Evolutionary conservation across 2,113 vertebrate species (phyloP), one percentile per base, ranked within the genome.

Genomic region (Halichoerus grypus): DNA sequence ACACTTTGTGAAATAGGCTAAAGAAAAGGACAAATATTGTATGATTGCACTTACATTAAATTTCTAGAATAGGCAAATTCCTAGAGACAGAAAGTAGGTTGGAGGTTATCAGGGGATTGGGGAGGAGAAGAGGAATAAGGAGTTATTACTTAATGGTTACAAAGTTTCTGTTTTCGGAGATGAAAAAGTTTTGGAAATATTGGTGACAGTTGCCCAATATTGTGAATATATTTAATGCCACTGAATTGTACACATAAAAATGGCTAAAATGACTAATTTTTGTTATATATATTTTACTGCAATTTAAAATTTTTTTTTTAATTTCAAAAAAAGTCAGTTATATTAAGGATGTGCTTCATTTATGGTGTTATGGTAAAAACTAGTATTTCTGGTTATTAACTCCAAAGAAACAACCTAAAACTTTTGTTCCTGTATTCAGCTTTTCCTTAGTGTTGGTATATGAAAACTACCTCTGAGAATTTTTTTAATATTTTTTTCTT

Each of bases 321-420:
- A 22, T 46, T 83, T 74, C 10, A 72, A 55, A 88, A 81, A 86
- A n/a, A 76, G 1, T 28, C 12, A 92, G 59, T 91, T 93, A 55
- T 79, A 63, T 80, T 92, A 90, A 97, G 7, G 24, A 76, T 31
- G 2, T 79, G 33, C 53, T 92, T 93, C 3, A 59, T 88, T 93
- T 94, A 24, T 57, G 7, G 13, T 74, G 1, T 74, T 7, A 51
- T 76, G 10, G 36, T 82, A 93, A 95, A 67, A 91, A 85, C 55
- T 26, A 88, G 83, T 89, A 26, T 76, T 91, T 61, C 39, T 85
- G 18, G 12, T 28, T 97, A 74, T 92, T 94, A 82, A 74, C 94
- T 86, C 15, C 46, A 86, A 74, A 91, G 36, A 80, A 94, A 57
- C 7, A 7, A 65, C 22, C 31, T 53, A 22, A 61, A 94, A 71